A percentile compares a stretch with the other conserved stretches of the same genome.
phyloP scores from a whole-genome alignment of 2,888 invertebrate genomes.

The Raillietiella orientalis region DNA sequence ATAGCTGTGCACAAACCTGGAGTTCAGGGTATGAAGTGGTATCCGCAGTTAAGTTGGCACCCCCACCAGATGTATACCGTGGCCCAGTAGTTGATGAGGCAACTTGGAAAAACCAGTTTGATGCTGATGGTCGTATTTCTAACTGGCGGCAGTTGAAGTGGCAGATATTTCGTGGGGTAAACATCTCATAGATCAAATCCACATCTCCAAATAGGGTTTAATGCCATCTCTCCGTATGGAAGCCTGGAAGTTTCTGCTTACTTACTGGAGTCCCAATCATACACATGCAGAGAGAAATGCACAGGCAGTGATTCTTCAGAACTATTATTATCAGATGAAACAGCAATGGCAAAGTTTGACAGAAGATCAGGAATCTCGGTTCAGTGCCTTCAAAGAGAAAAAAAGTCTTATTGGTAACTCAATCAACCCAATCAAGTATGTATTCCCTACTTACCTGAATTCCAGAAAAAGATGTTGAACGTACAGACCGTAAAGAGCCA shows the following conservation, averaged over 20 bases:
- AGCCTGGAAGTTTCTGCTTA: constrained; percentile 81
- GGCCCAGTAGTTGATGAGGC: constrained; percentile 34
- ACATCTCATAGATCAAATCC: constrained; percentile 1
- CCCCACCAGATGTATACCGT: constrained; percentile 28
- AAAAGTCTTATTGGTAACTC: constrained; percentile 51
- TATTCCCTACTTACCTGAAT: constrained; percentile 5
- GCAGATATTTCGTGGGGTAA: constrained; percentile 56
- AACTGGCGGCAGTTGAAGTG: constrained; percentile 44
- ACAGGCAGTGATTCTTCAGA: constrained; percentile 31
- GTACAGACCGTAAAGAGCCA: constrained; percentile 66
- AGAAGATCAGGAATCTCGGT: constrained; percentile 50
- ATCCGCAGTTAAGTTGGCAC: constrained; percentile 23
- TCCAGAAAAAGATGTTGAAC: constrained; percentile 75
- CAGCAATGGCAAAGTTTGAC: constrained; percentile 80
- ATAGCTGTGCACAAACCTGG: constrained; percentile 5
- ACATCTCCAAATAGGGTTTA: constrained; percentile 27
- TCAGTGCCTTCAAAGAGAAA: constrained; percentile 54
- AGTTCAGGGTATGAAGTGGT: constrained; percentile 27
- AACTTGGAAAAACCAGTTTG: constrained; percentile 41
- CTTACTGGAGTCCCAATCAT: constrained; percentile 55
- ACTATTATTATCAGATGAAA: constrained; percentile 82
- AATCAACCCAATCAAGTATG: no score
- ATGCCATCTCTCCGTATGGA: constrained; percentile 35
- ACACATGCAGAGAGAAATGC: constrained; percentile 32
- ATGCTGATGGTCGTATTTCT: constrained; percentile 40